These are phyloP conservation scores for Apodemus agrarius DNA, from an alignment of 2,797 vertebrate species.

Conservation along the genomic window DNA sequence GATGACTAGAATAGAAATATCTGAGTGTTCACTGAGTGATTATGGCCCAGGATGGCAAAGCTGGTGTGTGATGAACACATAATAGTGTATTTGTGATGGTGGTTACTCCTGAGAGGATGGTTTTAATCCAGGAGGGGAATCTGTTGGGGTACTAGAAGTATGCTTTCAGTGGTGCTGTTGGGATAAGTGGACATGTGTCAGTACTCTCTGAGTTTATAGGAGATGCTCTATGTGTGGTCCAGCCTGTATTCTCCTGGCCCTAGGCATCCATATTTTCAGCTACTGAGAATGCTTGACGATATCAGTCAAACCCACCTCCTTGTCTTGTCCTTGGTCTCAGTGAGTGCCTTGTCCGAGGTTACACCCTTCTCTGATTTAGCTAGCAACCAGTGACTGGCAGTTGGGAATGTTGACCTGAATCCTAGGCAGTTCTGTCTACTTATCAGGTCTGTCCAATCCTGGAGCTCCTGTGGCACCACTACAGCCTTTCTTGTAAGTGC, in stretches of 20 bases:
- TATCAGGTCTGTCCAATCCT: not conserved
- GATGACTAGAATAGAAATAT: not conserved
- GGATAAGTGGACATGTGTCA: not conserved
- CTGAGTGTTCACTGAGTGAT: not conserved
- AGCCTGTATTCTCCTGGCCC: not conserved
- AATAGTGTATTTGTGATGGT: not conserved
- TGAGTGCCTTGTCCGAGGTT: not conserved
- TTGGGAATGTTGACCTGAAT: no score
- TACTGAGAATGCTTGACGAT: not conserved
- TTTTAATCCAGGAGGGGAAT: not conserved
- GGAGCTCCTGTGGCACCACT: not conserved
- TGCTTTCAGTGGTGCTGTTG: not conserved
- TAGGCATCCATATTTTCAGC: no score
- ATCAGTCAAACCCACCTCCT: not conserved
- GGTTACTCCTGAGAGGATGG: not conserved
- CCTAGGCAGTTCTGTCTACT: not conserved
- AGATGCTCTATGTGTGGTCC: not conserved
- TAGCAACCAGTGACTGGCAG: not conserved
- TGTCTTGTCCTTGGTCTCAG: not conserved
- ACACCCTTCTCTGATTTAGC: not conserved
- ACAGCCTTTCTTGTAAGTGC: not conserved
- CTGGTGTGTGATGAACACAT: not conserved
- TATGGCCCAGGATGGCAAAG: not conserved
- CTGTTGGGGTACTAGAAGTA: not conserved
- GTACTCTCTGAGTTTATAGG: not conserved